Conservation (phyloP, 2,888 invertebrate genomes). For the Protodeltote pygarga region DNA sequence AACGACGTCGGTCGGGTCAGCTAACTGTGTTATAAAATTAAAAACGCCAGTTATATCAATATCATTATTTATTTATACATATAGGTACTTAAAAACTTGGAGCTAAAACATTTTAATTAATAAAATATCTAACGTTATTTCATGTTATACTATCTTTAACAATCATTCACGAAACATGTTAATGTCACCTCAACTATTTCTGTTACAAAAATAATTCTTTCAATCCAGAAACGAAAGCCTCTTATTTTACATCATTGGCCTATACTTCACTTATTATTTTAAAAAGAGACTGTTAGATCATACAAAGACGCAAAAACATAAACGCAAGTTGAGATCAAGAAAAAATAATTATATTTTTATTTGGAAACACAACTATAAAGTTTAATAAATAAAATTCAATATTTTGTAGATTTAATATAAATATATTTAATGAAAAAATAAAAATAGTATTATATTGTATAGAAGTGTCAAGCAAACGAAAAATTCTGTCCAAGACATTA, state of each 20-base stretch:
- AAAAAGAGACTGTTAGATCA: conserved; percentile 37
- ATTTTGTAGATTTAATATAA: too few relatives aligned
- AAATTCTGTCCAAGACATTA: too few relatives aligned
- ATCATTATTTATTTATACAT: conserved; percentile 75
- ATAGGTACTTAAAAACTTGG: conserved; percentile 76
- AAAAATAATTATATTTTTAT: not conserved
- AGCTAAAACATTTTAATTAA: conserved; percentile 81
- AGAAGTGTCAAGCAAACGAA: too few relatives aligned
- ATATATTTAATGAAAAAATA: too few relatives aligned
- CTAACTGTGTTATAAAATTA: too few relatives aligned
- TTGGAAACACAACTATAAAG: too few relatives aligned
- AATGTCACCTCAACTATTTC: conserved; percentile 62
- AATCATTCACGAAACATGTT: conserved; percentile 61
- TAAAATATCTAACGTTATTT: conserved; percentile 72
- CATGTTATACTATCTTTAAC: conserved; percentile 62
- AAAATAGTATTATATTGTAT: too few relatives aligned
- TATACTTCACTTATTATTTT: conserved; percentile 30
- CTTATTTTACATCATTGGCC: conserved; percentile 44
- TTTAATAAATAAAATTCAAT: too few relatives aligned
- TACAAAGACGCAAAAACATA: conserved; percentile 35
- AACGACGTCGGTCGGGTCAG: too few relatives aligned
- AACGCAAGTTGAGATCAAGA: conserved; percentile 25
- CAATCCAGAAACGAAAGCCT: conserved; percentile 55
- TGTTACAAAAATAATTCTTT: conserved; percentile 81
- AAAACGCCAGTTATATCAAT: conserved; percentile 62